Conservation (phyloP, 2,797 vertebrate species). For the Nyctalus aviator region DNA sequence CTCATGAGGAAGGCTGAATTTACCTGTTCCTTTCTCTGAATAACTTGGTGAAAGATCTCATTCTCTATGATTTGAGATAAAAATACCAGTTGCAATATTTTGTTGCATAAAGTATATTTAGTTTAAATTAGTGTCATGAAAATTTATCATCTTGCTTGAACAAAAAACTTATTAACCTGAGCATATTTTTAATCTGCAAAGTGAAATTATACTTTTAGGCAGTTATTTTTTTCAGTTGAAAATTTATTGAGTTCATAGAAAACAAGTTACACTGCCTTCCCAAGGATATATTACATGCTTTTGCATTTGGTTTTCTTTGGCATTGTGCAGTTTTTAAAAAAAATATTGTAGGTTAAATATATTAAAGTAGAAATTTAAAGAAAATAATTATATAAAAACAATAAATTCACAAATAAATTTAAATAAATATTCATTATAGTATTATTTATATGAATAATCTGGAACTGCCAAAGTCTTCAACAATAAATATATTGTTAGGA, state of each 20-base stretch:
- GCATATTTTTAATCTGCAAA: constrained; percentile 42
- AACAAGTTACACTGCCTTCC: constrained; percentile 6
- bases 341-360: constrained; percentile 53
- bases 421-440: constrained; percentile 5
- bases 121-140: constrained; percentile 46
- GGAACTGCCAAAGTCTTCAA: background rate
- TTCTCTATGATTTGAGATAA: constrained; percentile 26
- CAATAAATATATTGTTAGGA: constrained; percentile 2
- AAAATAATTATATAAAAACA: constrained; percentile 41
- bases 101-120: constrained; percentile 48
- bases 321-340: constrained; percentile 27
- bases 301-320: constrained; percentile 56
- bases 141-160: constrained; percentile 59
- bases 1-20: background rate
- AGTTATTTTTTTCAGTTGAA: constrained; percentile 27
- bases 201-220: constrained; percentile 61
- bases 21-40: constrained; percentile 26
- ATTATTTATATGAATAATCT: background rate
- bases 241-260: constrained; percentile 65
- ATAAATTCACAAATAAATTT: constrained; percentile 37
- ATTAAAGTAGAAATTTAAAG: constrained; percentile 61
- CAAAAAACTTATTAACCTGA: constrained; percentile 62
- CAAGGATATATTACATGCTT: constrained; percentile 17
- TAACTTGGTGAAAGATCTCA: constrained; percentile 4
- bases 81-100: constrained; percentile 27